A percentile compares a stretch with the other conserved stretches of the same genome.
Conservation (phyloP, 2,113 vertebrate species). For the Hippocampus zosterae region DNA sequence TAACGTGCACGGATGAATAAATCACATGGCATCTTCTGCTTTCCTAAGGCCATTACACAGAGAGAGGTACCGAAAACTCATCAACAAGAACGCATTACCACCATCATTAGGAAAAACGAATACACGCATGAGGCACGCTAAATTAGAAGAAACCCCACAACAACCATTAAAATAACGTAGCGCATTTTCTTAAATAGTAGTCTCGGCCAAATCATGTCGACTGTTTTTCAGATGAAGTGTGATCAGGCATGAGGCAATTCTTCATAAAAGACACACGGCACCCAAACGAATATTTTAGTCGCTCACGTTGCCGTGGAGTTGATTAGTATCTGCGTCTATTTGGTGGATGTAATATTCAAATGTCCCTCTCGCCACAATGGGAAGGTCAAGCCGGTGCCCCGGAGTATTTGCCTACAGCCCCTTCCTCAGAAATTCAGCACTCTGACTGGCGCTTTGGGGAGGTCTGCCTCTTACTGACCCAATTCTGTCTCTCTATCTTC, state of each 20-base stretch:
- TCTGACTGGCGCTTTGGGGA: slow-evolving; percentile 29
- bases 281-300: slow-evolving; percentile 12
- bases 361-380: slow-evolving; percentile 28
- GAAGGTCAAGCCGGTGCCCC: slow-evolving; percentile 40
- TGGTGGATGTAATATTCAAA: slow-evolving; percentile 41
- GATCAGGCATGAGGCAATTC: too few species aligned
- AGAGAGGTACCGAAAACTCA: background rate
- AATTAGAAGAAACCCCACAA: background rate
- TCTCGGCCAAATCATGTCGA: too few species aligned
- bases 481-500: slow-evolving; percentile 61
- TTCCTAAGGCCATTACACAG: slow-evolving; percentile 30
- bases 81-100: background rate
- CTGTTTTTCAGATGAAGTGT: background rate
- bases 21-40: slow-evolving; percentile 24
- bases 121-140: background rate
- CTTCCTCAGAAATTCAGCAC: slow-evolving; percentile 42
- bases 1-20: slow-evolving; percentile 31
- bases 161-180: too few species aligned
- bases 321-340: slow-evolving; percentile 4
- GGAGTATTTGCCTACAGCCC: slow-evolving; percentile 25
- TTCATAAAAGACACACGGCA: too few species aligned
- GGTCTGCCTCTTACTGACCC: slow-evolving; percentile 50
- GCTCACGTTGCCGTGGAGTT: slow-evolving; percentile 8
- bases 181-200: background rate
- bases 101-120: background rate